These are phyloP conservation scores for Colius striatus DNA, from an alignment of 2,113 vertebrate genomes.

Conservation along the genomic window DNA sequence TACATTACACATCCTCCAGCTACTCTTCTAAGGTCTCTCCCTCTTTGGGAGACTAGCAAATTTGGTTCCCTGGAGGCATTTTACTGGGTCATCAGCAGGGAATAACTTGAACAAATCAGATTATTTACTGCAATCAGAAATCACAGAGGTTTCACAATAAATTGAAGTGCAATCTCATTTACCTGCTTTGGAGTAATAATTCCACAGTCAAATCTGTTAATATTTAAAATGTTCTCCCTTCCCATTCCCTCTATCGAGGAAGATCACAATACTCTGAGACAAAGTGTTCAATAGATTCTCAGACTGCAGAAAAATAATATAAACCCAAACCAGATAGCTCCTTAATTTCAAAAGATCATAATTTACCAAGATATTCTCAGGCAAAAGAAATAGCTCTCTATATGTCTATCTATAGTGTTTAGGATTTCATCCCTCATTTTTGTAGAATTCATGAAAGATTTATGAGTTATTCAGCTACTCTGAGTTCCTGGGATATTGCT, in stretches of 20 bases:
- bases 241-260: background rate
- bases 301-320: conserved; percentile 1
- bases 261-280: background rate
- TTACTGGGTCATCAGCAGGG: background rate
- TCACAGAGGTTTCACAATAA: background rate
- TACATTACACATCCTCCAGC: background rate
- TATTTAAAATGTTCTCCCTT: background rate
- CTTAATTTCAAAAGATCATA: conserved; percentile 61
- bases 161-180: background rate
- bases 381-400: background rate
- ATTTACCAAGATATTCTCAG: conserved; percentile 44
- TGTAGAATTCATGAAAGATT: conserved; percentile 65
- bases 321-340: conserved; percentile 16
- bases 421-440: conserved; percentile 43
- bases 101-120: background rate
- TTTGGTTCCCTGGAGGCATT: background rate
- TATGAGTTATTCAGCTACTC: conserved; percentile 61
- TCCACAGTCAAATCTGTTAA: background rate
- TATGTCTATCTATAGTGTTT: conserved; percentile 18
- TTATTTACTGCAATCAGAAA: background rate
- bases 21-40: background rate
- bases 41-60: background rate
- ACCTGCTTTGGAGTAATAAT: background rate
- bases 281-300: background rate
- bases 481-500: conserved; percentile 23